A percentile compares a stretch with the other conserved stretches of the same genome.
Evolutionary conservation across 2,113 vertebrate species (phyloP).

Genomic region (Vimba vimba): DNA sequence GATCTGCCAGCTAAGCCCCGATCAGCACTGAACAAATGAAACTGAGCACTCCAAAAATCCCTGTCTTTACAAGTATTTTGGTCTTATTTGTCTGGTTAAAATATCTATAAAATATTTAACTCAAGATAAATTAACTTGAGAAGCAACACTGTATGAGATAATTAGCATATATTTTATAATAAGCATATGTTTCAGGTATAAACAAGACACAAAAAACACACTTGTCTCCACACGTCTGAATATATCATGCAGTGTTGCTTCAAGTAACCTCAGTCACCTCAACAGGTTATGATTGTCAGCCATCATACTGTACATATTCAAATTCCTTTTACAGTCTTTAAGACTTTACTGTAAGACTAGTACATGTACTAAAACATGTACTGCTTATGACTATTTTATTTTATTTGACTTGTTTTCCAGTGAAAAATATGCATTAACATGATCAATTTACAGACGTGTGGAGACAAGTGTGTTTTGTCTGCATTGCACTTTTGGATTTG

Average conservation of each 20-base stretch:
- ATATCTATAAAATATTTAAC: neutral
- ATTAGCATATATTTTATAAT: neutral
- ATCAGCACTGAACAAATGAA: neutral
- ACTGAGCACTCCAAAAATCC: neutral
- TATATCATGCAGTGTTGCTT: neutral
- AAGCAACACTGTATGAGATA: neutral
- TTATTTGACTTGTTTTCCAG: too few relatives aligned
- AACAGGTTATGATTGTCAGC: too few relatives aligned
- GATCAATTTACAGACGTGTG: neutral
- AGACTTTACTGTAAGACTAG: too few relatives aligned
- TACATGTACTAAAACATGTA: too few relatives aligned
- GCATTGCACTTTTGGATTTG: neutral
- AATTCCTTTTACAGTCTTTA: too few relatives aligned
- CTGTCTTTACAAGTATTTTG: neutral
- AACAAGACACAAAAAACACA: neutral
- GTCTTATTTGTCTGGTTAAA: neutral
- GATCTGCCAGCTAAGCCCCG: neutral
- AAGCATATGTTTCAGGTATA: neutral
- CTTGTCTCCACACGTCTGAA: neutral
- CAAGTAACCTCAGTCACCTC: too few relatives aligned
- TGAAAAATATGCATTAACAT: too few relatives aligned
- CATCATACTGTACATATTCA: too few relatives aligned
- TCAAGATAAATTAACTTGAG: neutral
- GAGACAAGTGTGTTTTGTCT: neutral
- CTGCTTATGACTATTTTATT: too few relatives aligned